Percentiles rank a stretch among this genome's conserved stretches.
Evolutionary conservation across 2,888 invertebrate genomes (phyloP).

Genomic region (Amblyjoppa fuscipennis): DNA sequence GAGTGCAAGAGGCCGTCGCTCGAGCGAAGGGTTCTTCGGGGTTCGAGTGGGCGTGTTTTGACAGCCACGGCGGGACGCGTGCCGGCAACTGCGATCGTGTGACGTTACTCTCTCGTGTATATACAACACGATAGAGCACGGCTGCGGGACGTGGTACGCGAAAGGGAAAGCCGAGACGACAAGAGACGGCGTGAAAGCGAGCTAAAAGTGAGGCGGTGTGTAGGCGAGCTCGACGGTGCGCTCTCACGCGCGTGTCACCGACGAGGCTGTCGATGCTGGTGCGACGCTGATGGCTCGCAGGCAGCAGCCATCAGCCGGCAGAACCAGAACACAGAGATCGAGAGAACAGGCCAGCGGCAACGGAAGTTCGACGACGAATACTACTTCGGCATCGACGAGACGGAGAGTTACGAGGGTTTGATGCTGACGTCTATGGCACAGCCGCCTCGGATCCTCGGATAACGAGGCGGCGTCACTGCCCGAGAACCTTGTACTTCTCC

Average conservation of each 20-base stretch:
- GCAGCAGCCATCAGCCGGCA: slow-evolving; percentile 45
- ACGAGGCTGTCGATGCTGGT: slow-evolving; percentile 48
- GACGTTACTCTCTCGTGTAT: slow-evolving; percentile 49
- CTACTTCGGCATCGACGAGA: slow-evolving; percentile 24
- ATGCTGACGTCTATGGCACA: slow-evolving; percentile 22
- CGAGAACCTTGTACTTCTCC: slow-evolving; percentile 8
- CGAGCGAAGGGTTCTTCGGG: slow-evolving; percentile 52
- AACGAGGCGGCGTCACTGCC: slow-evolving; percentile 34
- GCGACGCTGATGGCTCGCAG: slow-evolving; percentile 58
- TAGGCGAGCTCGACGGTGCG: neutral
- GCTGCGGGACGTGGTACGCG: slow-evolving; percentile 53
- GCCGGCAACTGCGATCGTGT: slow-evolving; percentile 72
- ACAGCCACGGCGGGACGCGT: slow-evolving; percentile 74
- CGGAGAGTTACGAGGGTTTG: slow-evolving; percentile 44
- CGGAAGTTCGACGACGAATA: slow-evolving; percentile 18
- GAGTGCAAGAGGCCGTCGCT: slow-evolving; percentile 51
- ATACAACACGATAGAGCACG: slow-evolving; percentile 48
- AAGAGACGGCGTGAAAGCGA: slow-evolving; percentile 43
- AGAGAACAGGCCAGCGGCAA: slow-evolving; percentile 25
- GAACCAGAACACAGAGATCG: slow-evolving; percentile 26
- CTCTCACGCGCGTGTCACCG: slow-evolving; percentile 2
- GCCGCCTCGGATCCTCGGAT: slow-evolving; percentile 21
- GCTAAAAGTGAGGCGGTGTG: slow-evolving; percentile 52
- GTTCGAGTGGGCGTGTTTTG: slow-evolving; percentile 72
- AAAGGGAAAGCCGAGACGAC: slow-evolving; percentile 68